Evolutionary conservation across 2,113 vertebrate genomes (phyloP).

Genomic region (Neomonachus schauinslandi): DNA sequence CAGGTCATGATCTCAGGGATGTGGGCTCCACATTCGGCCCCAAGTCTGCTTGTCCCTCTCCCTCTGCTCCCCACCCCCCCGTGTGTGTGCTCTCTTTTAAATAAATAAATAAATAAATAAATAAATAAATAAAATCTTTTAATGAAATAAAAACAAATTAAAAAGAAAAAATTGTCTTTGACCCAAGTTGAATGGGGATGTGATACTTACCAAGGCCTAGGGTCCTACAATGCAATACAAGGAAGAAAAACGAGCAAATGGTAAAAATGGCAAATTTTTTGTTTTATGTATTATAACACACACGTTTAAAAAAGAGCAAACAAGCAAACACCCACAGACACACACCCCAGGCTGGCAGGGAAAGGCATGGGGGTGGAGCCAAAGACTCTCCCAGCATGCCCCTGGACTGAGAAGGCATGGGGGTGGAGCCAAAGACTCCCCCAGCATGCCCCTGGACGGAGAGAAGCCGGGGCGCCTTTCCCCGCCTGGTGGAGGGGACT

Average conservation of each 20-base stretch:
- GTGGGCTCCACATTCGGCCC: too few species aligned
- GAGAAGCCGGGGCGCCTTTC: too few species aligned
- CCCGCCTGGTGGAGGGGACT: accelerated
- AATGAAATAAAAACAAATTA: background rate
- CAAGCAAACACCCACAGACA: background rate
- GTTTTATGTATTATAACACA: background rate
- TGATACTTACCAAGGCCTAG: background rate
- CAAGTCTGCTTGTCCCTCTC: background rate
- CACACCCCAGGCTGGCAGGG: background rate
- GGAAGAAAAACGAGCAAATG: background rate
- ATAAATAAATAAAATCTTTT: background rate
- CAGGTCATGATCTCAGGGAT: too few species aligned
- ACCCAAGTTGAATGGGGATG: too few species aligned
- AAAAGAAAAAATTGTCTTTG: background rate
- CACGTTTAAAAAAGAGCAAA: background rate
- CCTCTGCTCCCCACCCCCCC: background rate
- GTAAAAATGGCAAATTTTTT: background rate
- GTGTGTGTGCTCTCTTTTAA: too few species aligned
- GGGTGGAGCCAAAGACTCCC: background rate
- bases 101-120: background rate
- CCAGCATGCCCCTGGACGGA: background rate
- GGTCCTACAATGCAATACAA: background rate
- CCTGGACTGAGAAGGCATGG: background rate
- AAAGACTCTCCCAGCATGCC: background rate
- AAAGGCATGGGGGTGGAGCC: background rate